These are phyloP conservation scores for Triplophysa rosa DNA, from an alignment of 2,113 vertebrate genomes.

Conservation along the genomic window DNA sequence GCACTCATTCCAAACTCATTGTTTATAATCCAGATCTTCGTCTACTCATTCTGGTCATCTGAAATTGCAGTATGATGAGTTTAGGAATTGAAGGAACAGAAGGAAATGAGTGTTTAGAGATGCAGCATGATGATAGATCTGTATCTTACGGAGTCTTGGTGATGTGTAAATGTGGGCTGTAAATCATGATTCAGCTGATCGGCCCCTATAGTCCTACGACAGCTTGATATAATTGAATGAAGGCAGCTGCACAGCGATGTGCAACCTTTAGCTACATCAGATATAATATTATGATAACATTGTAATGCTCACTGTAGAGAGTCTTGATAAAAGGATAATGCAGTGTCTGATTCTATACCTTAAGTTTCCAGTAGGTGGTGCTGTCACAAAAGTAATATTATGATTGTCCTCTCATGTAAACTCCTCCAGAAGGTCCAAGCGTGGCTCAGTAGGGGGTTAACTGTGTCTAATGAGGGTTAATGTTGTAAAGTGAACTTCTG, in stretches of 20 bases:
- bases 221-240: too few relatives aligned
- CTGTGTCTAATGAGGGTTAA: constrained; percentile 17
- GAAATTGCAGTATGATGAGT: too few relatives aligned
- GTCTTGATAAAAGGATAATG: neutral
- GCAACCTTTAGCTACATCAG: neutral
- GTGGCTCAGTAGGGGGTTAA: neutral
- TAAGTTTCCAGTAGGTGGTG: constrained; percentile 65
- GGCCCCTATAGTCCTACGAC: too few relatives aligned
- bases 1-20: neutral
- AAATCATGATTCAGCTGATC: too few relatives aligned
- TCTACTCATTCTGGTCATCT: too few relatives aligned
- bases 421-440: neutral
- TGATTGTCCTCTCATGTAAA: neutral
- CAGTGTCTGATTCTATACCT: neutral
- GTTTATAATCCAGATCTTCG: neutral
- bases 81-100: neutral
- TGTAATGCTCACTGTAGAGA: neutral
- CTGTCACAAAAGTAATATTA: constrained; percentile 52
- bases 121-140: neutral
- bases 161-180: neutral
- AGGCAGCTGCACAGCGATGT: neutral
- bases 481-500: constrained; percentile 7
- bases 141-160: neutral
- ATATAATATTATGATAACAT: neutral
- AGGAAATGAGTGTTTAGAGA: neutral